These are phyloP conservation scores for Drosophila santomea DNA, from an alignment of 1,140 invertebrate genomes.

Conservation along the genomic window DNA sequence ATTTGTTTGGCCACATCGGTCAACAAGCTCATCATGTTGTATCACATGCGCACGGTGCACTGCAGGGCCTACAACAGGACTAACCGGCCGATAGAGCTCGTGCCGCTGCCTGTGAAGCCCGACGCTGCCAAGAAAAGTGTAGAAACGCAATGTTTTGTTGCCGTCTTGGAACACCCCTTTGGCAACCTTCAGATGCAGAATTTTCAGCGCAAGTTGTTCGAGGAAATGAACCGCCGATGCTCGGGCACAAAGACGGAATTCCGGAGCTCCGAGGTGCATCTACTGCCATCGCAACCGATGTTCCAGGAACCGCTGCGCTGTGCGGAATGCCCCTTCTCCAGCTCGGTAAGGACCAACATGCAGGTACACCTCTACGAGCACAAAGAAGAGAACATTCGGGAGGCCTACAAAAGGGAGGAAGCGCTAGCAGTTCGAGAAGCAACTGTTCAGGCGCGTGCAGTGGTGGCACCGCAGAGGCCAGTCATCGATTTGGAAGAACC, in stretches of 20 bases:
- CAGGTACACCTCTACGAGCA: conserved; percentile 35
- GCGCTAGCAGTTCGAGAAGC: not conserved
- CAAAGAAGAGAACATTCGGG: not conserved
- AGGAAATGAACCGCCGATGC: conserved; percentile 25
- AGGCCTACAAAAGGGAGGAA: conserved; percentile 20
- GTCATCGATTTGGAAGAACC: not conserved
- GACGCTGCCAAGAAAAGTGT: not conserved
- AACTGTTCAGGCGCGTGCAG: too few relatives aligned
- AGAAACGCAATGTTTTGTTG: not conserved
- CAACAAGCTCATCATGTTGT: conserved; percentile 39
- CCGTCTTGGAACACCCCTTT: conserved; percentile 44
- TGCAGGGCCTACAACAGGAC: not conserved
- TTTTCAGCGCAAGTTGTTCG: conserved; percentile 20
- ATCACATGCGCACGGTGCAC: conserved; percentile 40
- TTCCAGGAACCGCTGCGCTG: not conserved
- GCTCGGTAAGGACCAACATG: not conserved
- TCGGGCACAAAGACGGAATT: conserved; percentile 23
- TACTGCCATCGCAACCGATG: not conserved
- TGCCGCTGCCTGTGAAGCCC: conserved; percentile 7
- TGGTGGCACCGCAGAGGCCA: not conserved
- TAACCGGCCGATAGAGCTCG: conserved; percentile 28
- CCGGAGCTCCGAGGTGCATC: conserved; percentile 28
- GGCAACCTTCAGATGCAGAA: conserved; percentile 27
- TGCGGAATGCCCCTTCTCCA: conserved; percentile 22
- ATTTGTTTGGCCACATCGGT: conserved; percentile 54